Percentiles rank a stretch among this genome's conserved stretches.
Conservation (phyloP, 2,113 vertebrate species). For the Puma concolor region DNA sequence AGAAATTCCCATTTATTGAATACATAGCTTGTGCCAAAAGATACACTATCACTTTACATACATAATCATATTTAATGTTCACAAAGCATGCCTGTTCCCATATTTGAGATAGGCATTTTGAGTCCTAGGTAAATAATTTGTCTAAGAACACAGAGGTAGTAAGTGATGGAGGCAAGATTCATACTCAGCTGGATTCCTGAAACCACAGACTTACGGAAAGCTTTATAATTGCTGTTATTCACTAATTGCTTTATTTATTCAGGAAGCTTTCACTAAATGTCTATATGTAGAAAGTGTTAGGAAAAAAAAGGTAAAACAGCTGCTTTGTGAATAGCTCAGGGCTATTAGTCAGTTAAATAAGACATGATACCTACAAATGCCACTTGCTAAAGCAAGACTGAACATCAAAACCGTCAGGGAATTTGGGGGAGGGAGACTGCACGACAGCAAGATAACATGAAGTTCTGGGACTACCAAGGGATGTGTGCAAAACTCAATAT, state of each 20-base stretch:
- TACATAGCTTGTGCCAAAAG: neutral
- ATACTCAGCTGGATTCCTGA: neutral
- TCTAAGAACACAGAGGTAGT: neutral
- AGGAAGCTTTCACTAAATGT: neutral
- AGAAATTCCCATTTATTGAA: neutral
- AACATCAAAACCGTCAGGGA: neutral
- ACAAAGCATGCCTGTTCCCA: neutral
- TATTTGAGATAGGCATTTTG: neutral
- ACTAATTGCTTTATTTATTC: neutral
- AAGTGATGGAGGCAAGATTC: neutral
- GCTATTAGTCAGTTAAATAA: conserved; percentile 8
- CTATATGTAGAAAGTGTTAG: neutral
- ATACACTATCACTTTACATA: neutral
- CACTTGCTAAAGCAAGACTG: neutral
- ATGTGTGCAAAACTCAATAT: neutral
- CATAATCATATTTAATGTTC: neutral
- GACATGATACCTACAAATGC: neutral
- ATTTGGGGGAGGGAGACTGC: neutral
- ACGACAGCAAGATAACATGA: neutral
- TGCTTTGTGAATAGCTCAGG: neutral
- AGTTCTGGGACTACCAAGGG: neutral
- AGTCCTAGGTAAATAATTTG: neutral
- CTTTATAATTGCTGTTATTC: neutral
- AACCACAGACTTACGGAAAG: neutral
- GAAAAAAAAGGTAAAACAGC: neutral